Base-by-base conservation (phyloP, 1,140 invertebrate genomes). In the Drosophila virilis region DNA sequence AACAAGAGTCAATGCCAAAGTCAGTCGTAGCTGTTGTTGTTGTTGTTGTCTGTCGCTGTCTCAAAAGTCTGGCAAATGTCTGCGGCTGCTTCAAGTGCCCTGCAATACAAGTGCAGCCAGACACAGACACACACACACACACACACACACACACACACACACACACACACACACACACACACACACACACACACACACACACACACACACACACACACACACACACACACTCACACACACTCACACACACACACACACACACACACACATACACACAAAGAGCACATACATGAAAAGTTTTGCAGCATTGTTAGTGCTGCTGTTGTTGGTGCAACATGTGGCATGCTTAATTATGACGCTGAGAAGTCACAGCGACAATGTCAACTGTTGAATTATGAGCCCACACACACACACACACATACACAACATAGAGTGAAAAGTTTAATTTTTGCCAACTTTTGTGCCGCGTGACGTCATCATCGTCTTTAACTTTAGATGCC, bases 51-150 rank as follows among this genome's bases (percentile, higher is more conserved):
- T 73, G 60, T 66, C 58, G 69, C 67, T 82, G 62, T 65, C 67
- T 83, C 59, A 55, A 71, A 89, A 77, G 84, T 88, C 84, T 88
- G 85, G 78, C 69, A 84, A 80, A 85, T 90, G 84, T 89, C 84
- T 88, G 84, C 64, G 69, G 78, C 62, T 86, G 78, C 70, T 75
- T 81, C 78, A 86, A 86, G 82, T 75, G 69, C 46, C 61, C 51
- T 57, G 72, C 66, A 57, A 48, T n/a, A 60, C 71, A 61, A 68
- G 64, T 68, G 55, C 64, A 73, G 38, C 6, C 15, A 40, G 62
- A 59, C 12, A 66, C 48, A 35, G 52, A 67, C 17, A 66, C 12
- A 71, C 32, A 40, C 17, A 69, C 15, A 52, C 9, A 51, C 45
- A 76, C 37, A 72, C 48, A 64, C 17, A 69, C 48, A 64, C 17